A percentile compares a stretch with the other conserved stretches of the same genome.
Evolutionary conservation across 2,797 vertebrate species (phyloP).

Genomic region (Hephaestus fuliginosus): DNA sequence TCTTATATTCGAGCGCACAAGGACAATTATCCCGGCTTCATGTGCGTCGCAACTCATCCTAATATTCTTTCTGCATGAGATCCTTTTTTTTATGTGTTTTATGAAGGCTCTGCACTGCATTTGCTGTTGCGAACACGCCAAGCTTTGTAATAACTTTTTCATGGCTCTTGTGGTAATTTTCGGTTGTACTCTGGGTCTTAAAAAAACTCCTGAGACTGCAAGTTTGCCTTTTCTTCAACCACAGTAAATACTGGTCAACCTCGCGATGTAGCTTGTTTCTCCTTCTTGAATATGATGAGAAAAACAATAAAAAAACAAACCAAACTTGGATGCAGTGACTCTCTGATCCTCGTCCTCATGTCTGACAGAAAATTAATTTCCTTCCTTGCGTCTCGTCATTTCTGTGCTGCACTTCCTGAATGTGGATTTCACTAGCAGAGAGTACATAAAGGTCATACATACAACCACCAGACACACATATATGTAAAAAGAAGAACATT

Average conservation of each 20-base stretch:
- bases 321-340: constrained; percentile 3
- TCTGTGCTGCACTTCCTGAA: constrained; percentile 27
- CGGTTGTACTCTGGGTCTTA: background rate
- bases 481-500: background rate
- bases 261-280: background rate
- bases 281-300: constrained; percentile 10
- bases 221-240: constrained; percentile 4
- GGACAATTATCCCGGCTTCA: constrained; percentile 25
- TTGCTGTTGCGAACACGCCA: background rate
- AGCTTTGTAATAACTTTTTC: constrained; percentile 15
- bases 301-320: constrained; percentile 20
- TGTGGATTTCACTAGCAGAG: constrained; percentile 8
- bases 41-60: constrained; percentile 8
- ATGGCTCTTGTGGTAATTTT: constrained; percentile 11
- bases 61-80: constrained; percentile 11
- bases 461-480: background rate
- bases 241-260: constrained; percentile 20
- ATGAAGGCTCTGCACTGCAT: background rate
- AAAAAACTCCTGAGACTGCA: background rate
- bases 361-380: constrained; percentile 43
- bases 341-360: constrained; percentile 14
- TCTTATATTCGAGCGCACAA: constrained; percentile 3
- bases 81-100: constrained; percentile 6
- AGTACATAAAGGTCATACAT: constrained; percentile 1
- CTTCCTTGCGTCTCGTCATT: constrained; percentile 40